Base-by-base conservation (phyloP, 1,140 invertebrate species). In the Aphelenchoides fujianensis region DNA sequence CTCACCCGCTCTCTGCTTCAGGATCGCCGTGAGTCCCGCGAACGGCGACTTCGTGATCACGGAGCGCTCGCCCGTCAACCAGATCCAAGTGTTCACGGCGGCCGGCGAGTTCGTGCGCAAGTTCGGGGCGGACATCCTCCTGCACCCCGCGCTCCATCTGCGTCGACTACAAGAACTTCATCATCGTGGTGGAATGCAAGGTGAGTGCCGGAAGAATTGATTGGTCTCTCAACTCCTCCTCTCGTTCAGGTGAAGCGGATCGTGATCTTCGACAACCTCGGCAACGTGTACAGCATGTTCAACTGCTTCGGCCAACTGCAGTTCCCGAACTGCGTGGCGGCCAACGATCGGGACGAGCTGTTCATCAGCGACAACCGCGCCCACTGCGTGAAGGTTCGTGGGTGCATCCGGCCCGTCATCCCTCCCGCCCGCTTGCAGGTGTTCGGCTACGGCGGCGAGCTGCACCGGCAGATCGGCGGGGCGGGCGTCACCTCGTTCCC, bases 361-460 rank as follows among this genome's bases (percentile, higher is more conserved):
- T 97, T 97, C 88, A 97, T 98, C 78, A 95, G 92, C 83, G 95
- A 98, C 89, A 98, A 98, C 87, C 90, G 95, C 57, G 95, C 94
- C 35, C 95, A 98, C 84, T 97, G 95, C 87, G 94, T 98, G 64
- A 97, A 97, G 87, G 95, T 64, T 9, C 9, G 12, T 19, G 7
- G n/a, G 9, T 64, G 23, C 12, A 52, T 41, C 62, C n/a, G 31
- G 5, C 7, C 19, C 23, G 67, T 5, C 5, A 5, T 41, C n/a
- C 5, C 9, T 35, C 7, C 23, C 19, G 5, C 5, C 19, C 5
- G 30, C 41, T 34, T 64, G 48, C 62, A 64, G 62, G 95, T 98
- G 1, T 98, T 97, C 86, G 94, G 92, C 86, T 98, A 98, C 86
- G 93, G 97, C 79, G 95, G 95, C 23, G 89, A 90, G 28, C 97